Base-by-base conservation (phyloP, 1,140 invertebrate species). In the Ericerus pela region DNA sequence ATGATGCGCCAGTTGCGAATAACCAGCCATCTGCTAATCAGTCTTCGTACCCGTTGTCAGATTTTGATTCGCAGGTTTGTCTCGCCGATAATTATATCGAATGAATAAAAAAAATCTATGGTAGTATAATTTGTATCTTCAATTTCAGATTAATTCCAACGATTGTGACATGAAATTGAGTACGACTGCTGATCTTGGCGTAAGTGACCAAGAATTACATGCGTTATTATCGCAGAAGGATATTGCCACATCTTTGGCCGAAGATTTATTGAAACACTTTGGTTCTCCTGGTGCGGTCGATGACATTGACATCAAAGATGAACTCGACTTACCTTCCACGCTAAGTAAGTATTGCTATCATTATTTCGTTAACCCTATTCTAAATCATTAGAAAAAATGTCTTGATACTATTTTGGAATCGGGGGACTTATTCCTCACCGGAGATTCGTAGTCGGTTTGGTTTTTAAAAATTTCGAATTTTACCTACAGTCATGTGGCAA, bases 201-300 rank as follows among this genome's bases (percentile, higher is more conserved):
- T 54, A 2, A 54, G 53, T n/a, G 82, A 85, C 62, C 80, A 84
- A 63, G 82, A 85, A 59, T 66, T 86, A 1, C 79, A 84, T 59
- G 80, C 80, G 41, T 66, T 84, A 6, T 65, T 85, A 1, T 79
- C 79, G 0, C 79, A 84, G 62, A 82, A 82, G 61, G 83, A 84
- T 63, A 77, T 81, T 58, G 80, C 84, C 1, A 83, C 85, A 14
- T 82, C 84, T 14, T 71, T 91, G 41, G 82, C 85, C 31, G 88
- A 92, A 67, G 85, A 91, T 69, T 68, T 89, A 29, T 68, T 89
- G 33, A 87, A 88, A 66, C 83, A 87, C 57, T 85, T 88, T 64
- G 79, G 79, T 1, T 80, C 81, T 10, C 61, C 64, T 2, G 59
- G 55, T 52, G 54, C 37, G 20, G 38, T 53, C 10, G 38, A 56